Conservation (phyloP, 2,797 vertebrate genomes). For the Valencia hispanica region DNA sequence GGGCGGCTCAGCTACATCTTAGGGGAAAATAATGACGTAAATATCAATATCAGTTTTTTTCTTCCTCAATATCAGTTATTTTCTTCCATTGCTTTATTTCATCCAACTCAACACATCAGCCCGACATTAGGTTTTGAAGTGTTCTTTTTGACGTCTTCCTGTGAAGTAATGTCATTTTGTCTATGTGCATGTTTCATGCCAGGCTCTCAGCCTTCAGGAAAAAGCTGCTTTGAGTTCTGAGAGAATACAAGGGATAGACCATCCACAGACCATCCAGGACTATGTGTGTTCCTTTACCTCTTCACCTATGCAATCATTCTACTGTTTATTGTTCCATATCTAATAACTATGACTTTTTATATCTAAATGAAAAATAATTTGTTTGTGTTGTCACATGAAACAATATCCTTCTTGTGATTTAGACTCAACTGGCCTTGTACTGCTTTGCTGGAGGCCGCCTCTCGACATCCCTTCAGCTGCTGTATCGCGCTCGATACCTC, state of each 20-base stretch:
- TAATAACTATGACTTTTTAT: not conserved
- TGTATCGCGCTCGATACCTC: slow-evolving; percentile 94
- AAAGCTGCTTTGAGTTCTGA: slow-evolving; percentile 93
- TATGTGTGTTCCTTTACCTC: slow-evolving; percentile 83
- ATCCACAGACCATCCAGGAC: slow-evolving; percentile 94
- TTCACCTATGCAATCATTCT: not conserved
- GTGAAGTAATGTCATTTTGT: not conserved
- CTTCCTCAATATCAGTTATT: not conserved
- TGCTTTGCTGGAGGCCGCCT: slow-evolving; percentile 90
- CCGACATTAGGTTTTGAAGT: not conserved
- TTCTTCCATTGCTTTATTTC: not conserved
- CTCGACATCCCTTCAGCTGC: slow-evolving; percentile 85
- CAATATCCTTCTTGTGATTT: slow-evolving; percentile 14
- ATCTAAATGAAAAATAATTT: not conserved
- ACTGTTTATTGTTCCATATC: not conserved
- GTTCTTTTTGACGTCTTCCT: not conserved
- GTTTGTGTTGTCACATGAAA: not conserved
- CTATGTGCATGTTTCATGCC: slow-evolving; percentile 13
- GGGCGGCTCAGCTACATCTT: slow-evolving; percentile 92
- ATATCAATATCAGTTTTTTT: slow-evolving; percentile 13
- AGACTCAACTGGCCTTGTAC: slow-evolving; percentile 93
- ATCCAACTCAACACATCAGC: not conserved
- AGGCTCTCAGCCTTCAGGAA: slow-evolving; percentile 94
- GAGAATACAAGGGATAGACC: slow-evolving; percentile 89
- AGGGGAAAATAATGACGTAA: slow-evolving; percentile 89